Conservation (phyloP, 2,888 invertebrate species). For the Germaria angustata region DNA sequence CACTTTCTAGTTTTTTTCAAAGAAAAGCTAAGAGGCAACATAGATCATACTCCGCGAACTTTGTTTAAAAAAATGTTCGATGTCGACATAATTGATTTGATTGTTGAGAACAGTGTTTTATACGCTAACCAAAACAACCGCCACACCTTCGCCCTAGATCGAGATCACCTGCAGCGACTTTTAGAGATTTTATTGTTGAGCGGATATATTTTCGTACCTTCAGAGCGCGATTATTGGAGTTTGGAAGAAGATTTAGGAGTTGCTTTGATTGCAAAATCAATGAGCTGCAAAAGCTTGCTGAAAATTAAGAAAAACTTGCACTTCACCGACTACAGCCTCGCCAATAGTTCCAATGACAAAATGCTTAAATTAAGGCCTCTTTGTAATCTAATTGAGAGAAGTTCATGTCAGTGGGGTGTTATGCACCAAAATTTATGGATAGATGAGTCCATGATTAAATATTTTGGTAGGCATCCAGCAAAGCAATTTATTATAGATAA, state of each 20-base stretch:
- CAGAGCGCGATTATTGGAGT: slow-evolving; percentile 21
- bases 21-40: neutral
- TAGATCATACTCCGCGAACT: too few relatives aligned
- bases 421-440: neutral
- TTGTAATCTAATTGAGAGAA: slow-evolving; percentile 7
- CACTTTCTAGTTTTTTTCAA: slow-evolving; percentile 1
- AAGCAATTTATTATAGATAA: neutral
- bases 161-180: slow-evolving; percentile 1
- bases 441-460: slow-evolving; percentile 12
- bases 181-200: slow-evolving; percentile 1
- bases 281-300: neutral
- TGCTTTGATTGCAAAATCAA: slow-evolving; percentile 3
- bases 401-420: too few relatives aligned
- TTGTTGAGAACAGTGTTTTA: too few relatives aligned
- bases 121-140: too few relatives aligned
- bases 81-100: too few relatives aligned
- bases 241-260: slow-evolving; percentile 28
- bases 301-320: neutral
- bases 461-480: neutral
- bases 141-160: neutral
- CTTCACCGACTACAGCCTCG: neutral
- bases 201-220: slow-evolving; percentile 3
- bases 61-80: too few relatives aligned
- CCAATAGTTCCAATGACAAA: too few relatives aligned
- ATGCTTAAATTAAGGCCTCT: too few relatives aligned